Base-by-base conservation (phyloP, 2,888 invertebrate species). In the Dolomedes plantarius region DNA sequence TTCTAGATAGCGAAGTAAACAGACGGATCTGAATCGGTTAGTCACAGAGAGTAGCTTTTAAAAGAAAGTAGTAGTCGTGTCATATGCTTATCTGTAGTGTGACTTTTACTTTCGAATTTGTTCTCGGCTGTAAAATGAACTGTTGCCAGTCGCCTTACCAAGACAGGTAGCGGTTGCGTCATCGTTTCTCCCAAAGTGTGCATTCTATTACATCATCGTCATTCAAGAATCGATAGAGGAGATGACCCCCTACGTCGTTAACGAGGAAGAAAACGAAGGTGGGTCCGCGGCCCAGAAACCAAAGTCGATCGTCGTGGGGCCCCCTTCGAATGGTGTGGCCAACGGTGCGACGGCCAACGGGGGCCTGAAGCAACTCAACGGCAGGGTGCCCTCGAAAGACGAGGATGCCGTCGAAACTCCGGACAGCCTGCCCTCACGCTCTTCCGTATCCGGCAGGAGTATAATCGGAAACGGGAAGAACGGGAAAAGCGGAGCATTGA, bases 391-490 rank as follows among this genome's bases (percentile, higher is more conserved):
- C 16, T 68, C 74, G 13, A 75, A 62, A 27, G 86, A 77, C 5
- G 79, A 77, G 1, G 74, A 79, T 27, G 64, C 19, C 5, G 86
- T 71, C n/a, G 86, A 79, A 41, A 79, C 79, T 29, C 86, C 86
- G 16, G 86, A 86, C 32, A 86, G 86, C 74, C 50, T 86, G 28
- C 86, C 86, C 2, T 86, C 86, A 0, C 78, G 79, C n/a, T 79
- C 86, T 71, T 79, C 86, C 65, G 86, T 79, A 50, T 86, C 86
- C 50, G 79, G 74, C 9, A 79, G 41, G 36, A 86, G 86, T 50
- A 86, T 86, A 56, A 86, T 86, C 46, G 86, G 86, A 76, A 87
- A 87, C 69, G 86, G 86, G 56, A 87, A 81, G 69, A 80, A 81
- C 76, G 86, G 86, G 46, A 76, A 39, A 64, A 79, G 79, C 39